Conservation (phyloP, 2,797 vertebrate species). For the Ataeniobius toweri region DNA sequence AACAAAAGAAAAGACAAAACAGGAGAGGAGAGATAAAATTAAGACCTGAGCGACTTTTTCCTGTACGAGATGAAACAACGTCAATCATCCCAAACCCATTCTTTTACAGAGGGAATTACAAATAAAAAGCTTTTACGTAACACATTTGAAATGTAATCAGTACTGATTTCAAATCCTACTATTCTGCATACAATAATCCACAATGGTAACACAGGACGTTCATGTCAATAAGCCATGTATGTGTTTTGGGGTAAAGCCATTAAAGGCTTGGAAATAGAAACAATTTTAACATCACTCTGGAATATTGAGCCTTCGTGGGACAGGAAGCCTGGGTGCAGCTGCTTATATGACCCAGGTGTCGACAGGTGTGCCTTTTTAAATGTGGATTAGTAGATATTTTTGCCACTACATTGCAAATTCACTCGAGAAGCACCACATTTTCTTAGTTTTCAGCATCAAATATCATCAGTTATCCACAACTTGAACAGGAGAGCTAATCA, state of each 20-base stretch:
- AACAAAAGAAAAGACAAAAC: slow-evolving; percentile 14
- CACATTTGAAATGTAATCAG: not conserved
- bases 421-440: too few relatives aligned
- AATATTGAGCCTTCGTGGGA: not conserved
- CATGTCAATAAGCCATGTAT: not conserved
- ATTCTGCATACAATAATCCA: not conserved
- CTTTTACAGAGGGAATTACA: not conserved
- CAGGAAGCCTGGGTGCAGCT: not conserved
- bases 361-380: not conserved
- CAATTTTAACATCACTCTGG: not conserved
- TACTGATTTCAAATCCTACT: not conserved
- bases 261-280: not conserved
- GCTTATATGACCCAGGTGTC: not conserved
- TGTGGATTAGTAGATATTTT: not conserved
- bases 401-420: too few relatives aligned
- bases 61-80: not conserved
- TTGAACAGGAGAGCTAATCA: not conserved
- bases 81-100: not conserved
- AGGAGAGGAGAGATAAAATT: not conserved
- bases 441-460: too few relatives aligned
- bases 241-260: not conserved
- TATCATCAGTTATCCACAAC: not conserved
- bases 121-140: not conserved
- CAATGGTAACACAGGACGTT: not conserved
- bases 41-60: not conserved